Percentiles rank a stretch among this genome's conserved stretches.
These are phyloP conservation scores for Balanococcus diminutus DNA, from an alignment of 2,888 invertebrate species.

Conservation along the genomic window DNA sequence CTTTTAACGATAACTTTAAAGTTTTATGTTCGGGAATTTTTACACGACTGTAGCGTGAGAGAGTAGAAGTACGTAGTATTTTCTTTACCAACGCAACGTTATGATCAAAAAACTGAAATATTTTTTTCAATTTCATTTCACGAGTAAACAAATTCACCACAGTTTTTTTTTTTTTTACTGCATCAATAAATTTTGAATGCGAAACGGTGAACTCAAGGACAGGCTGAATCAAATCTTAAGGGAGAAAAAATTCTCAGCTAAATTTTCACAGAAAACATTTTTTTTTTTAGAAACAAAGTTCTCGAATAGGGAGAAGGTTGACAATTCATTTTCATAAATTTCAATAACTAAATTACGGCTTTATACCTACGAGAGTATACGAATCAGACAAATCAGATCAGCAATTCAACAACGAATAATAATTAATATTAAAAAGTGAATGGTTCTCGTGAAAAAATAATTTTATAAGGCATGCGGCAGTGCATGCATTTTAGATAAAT, in stretches of 20 bases:
- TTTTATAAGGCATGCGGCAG: too few species aligned
- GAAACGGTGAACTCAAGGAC: neutral
- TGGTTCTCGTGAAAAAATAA: too few species aligned
- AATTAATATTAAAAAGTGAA: too few species aligned
- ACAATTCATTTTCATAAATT: neutral
- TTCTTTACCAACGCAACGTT: neutral
- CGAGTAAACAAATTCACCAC: neutral
- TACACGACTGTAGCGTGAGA: neutral
- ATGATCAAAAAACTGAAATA: neutral
- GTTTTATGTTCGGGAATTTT: conserved; percentile 6
- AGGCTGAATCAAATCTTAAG: neutral
- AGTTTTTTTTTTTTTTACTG: neutral
- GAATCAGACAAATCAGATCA: neutral
- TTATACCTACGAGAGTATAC: neutral
- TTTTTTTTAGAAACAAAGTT: neutral
- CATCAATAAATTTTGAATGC: neutral
- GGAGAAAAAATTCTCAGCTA: neutral
- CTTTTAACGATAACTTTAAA: neutral
- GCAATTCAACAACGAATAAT: neutral
- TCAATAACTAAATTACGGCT: neutral
- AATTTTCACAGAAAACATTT: neutral
- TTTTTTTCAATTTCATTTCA: conserved; percentile 22
- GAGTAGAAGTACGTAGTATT: neutral
- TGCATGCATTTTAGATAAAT: too few species aligned
- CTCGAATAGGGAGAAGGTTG: neutral